Percentiles rank a stretch among this genome's conserved stretches.
Conservation (phyloP, 2,888 invertebrate species). For the Tridacna gigas region DNA sequence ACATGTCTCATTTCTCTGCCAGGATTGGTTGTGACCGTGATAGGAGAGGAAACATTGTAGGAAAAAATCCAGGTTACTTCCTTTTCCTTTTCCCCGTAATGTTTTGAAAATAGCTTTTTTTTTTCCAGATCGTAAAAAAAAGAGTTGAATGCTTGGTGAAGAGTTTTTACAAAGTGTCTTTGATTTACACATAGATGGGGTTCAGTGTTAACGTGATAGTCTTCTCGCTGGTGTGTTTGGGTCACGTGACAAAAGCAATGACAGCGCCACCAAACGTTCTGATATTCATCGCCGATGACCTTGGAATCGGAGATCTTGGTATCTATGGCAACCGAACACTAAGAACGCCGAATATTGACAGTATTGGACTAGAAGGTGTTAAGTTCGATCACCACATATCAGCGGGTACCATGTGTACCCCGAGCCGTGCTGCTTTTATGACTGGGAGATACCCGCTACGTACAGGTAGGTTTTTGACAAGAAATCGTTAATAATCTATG, state of each 20-base stretch:
- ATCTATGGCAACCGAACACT: slow-evolving; percentile 85
- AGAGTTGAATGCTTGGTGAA: no score
- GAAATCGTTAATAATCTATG: no score
- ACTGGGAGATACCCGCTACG: slow-evolving; percentile 83
- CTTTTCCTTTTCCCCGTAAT: no score
- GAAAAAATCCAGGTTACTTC: no score
- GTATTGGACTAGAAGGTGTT: slow-evolving; percentile 84
- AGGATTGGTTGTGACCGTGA: no score
- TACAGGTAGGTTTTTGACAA: slow-evolving; percentile 48
- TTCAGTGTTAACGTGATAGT: neutral
- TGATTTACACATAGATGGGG: no score
- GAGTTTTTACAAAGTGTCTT: no score
- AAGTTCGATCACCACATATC: slow-evolving; percentile 86
- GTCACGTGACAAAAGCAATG: neutral
- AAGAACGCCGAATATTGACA: slow-evolving; percentile 85
- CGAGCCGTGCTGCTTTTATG: slow-evolving; percentile 86
- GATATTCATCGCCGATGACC: slow-evolving; percentile 86
- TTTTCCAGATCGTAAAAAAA: no score
- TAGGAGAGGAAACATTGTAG: no score
- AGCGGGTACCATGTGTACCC: slow-evolving; percentile 86
- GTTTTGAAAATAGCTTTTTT: no score
- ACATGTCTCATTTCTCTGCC: no score
- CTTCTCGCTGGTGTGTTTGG: neutral
- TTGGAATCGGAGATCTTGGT: slow-evolving; percentile 85
- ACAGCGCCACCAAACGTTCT: slow-evolving; percentile 84